A percentile compares a stretch with the other conserved stretches of the same genome.
These are phyloP conservation scores for Naja naja DNA, from an alignment of 2,113 vertebrate species.

Conservation along the genomic window DNA sequence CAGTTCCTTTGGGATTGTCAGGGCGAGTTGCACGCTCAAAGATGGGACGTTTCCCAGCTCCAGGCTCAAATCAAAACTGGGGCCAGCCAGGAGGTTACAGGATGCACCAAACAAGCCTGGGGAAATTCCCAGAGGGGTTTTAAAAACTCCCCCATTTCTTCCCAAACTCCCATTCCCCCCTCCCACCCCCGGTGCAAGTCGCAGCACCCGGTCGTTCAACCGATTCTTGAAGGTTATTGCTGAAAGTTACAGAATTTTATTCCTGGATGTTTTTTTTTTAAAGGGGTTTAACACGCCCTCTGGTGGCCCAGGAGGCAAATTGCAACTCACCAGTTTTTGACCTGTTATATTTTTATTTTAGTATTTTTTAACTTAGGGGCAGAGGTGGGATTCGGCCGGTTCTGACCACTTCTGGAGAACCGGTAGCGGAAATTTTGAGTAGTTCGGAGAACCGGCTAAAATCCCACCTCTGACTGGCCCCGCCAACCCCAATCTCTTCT, in stretches of 20 bases:
- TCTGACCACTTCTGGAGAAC: too few species aligned
- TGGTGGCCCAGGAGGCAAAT: background rate
- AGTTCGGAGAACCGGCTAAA: too few species aligned
- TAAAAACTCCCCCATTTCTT: background rate
- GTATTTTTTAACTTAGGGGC: background rate
- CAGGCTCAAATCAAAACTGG: background rate
- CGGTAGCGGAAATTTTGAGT: too few species aligned
- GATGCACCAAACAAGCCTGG: background rate
- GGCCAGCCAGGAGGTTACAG: background rate
- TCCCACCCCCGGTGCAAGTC: too few species aligned
- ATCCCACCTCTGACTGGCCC: too few species aligned
- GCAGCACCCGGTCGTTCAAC: too few species aligned
- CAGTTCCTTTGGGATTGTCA: background rate
- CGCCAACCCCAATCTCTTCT: too few species aligned
- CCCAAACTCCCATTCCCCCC: fast-evolving
- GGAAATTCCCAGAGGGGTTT: background rate
- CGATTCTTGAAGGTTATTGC: background rate
- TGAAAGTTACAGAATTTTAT: background rate
- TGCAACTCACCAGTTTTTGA: background rate
- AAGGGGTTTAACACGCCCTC: fast-evolving
- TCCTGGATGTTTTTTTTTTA: background rate
- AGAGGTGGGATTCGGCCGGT: too few species aligned
- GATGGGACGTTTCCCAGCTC: background rate
- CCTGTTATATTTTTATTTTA: background rate
- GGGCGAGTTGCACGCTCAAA: background rate